Conservation (phyloP, 2,888 invertebrate genomes). For the Xestia xanthographa region DNA sequence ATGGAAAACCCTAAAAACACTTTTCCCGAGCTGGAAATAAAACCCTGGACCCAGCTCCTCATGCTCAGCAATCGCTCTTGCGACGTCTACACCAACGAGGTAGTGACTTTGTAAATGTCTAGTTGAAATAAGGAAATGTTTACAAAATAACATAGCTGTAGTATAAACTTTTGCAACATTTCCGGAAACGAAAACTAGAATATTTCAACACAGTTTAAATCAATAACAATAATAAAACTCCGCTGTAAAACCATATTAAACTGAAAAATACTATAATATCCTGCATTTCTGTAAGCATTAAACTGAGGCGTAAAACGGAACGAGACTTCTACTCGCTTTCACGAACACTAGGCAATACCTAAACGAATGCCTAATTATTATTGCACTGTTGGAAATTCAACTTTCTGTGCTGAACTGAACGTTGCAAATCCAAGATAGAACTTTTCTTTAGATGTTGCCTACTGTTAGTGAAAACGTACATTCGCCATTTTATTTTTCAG, state of each 20-base stretch:
- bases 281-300: conserved; percentile 53
- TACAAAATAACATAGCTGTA: background rate
- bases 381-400: background rate
- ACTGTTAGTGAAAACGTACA: background rate
- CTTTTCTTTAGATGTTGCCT: background rate
- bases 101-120: background rate
- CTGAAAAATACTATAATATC: conserved; percentile 56
- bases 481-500: conserved; percentile 65
- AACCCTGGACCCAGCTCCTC: too few relatives aligned
- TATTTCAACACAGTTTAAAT: background rate
- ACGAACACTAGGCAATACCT: background rate
- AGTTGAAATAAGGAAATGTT: background rate
- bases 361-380: background rate
- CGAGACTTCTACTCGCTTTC: conserved; percentile 19
- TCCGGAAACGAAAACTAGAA: background rate
- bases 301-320: conserved; percentile 61
- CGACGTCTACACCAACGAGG: too few relatives aligned
- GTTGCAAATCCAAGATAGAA: background rate
- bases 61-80: too few relatives aligned
- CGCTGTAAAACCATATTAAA: conserved; percentile 38
- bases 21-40: too few relatives aligned
- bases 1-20: too few relatives aligned
- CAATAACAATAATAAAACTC: conserved; percentile 11
- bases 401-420: background rate
- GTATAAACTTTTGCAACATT: background rate